Base-by-base conservation (phyloP, 2,797 vertebrate genomes). In the Sternarchorhynchus goeldii region DNA sequence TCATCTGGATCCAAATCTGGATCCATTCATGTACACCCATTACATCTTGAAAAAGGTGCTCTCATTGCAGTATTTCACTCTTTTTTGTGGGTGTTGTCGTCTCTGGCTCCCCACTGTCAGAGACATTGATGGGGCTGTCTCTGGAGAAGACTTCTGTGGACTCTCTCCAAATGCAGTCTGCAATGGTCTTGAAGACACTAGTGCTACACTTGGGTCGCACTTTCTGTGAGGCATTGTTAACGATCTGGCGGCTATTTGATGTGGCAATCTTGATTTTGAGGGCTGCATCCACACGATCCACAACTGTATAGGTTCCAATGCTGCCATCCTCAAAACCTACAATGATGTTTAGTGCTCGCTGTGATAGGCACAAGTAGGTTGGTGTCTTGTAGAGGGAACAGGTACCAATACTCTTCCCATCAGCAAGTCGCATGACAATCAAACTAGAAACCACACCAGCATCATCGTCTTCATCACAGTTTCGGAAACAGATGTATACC, bases 221-320 rank as follows among this genome's bases (percentile, higher is more conserved):
- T 83, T 95, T 92, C 87, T 98, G 97, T 1, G 96, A 92, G 62
- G 96, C 79, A 1, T 93, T 98, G 91, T 94, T 98, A 92, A 99
- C 98, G 87, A 99, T 98, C 86, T 99, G 98, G 31, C 98, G 95
- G 90, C 98, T 99, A 86, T 99, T 99, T 56, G 98, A 99, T 72
- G 98, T 99, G 87, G 98, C 98, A 12, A 99, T 99, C 90, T 99
- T 99, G 83, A 99, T 99, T 89, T 99, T 99, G 83, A 99, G 91
- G 1, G 97, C 94, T 0, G 98, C 98, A 2, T 99, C 98, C 0
- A 99, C 98, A 0, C 97, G 95, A 83, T 99, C 98, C 80, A 99
- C 98, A 5, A 99, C 98, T 0, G 98, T 99, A 87, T 99, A 99
- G 3, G 97, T 98, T 77, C 97, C 97, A 20, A 99, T 97, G 87